Evolutionary conservation across 1,140 invertebrate genomes (phyloP).

Genomic region (Drosophila azteca): DNA sequence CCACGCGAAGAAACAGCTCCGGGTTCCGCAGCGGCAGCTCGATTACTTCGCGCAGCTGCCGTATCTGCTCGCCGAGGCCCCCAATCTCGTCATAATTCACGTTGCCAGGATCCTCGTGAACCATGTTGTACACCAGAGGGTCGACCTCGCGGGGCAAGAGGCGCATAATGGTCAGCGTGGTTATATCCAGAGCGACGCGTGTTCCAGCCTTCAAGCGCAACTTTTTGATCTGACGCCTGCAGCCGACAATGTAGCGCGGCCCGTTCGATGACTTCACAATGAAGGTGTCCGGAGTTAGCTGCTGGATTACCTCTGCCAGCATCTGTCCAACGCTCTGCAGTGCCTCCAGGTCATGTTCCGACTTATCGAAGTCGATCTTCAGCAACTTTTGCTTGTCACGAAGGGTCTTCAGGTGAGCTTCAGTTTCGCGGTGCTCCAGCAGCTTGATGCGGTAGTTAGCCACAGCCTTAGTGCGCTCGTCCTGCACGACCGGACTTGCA

Average conservation of each 20-base stretch:
- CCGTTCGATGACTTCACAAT: constrained; percentile 67
- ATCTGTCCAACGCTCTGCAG: constrained; percentile 99
- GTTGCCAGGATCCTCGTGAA: constrained; percentile 67
- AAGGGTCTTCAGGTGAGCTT: constrained; percentile 96
- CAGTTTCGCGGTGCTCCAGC: constrained; percentile 97
- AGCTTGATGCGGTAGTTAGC: constrained; percentile 96
- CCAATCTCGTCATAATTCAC: constrained; percentile 66
- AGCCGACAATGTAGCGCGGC: constrained; percentile 66
- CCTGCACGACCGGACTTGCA: background rate
- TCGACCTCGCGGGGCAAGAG: constrained; percentile 67
- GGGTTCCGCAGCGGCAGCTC: constrained; percentile 85
- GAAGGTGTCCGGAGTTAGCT: constrained; percentile 98
- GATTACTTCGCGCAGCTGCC: constrained; percentile 67
- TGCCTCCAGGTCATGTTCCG: constrained; percentile 99
- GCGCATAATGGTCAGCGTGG: constrained; percentile 67
- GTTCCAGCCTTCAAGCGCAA: constrained; percentile 56
- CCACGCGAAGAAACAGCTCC: constrained; percentile 98
- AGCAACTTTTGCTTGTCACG: constrained; percentile 97
- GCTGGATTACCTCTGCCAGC: constrained; percentile 99
- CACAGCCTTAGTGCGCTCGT: constrained; percentile 91
- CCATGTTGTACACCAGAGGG: constrained; percentile 72
- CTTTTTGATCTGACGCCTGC: constrained; percentile 65
- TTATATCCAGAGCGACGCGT: constrained; percentile 62
- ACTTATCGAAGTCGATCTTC: constrained; percentile 99
- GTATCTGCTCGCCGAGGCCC: constrained; percentile 64